Base-by-base conservation (phyloP, 2,888 invertebrate genomes). In the Chymomyza procnemis region DNA sequence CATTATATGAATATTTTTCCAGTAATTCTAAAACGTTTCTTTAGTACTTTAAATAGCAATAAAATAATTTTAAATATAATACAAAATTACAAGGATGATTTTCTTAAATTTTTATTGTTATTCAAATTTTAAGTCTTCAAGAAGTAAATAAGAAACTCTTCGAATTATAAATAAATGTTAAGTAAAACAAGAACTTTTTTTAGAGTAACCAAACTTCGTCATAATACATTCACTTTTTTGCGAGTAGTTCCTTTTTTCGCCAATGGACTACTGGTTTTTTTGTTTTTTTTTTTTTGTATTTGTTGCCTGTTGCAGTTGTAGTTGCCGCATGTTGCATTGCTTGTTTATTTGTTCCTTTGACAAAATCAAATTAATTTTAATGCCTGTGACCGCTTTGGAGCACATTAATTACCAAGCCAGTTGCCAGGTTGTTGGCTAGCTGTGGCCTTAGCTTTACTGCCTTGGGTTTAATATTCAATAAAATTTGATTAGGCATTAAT, bases 401-500 rank as follows among this genome's bases (percentile, higher is more conserved):
- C 71, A 69, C 78, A 78, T 78, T 78, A 78, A 78, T 78, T 78
- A 78, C 78, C 48, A 34, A 52, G 62, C 59, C 59, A 54, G 8
- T 9, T 16, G 55, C 26, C 26, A 26, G 1, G n/a, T n/a, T n/a
- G n/a, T 54, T 19, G 34, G n/a, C 16, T 6, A 21, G 9, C 52
- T 48, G 26, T 18, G 52, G 52, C 61, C 68, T 75, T 58, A 64
- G 67, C 61, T 61, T 73, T 71, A 74, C 46, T 41, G 73, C 55
- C 73, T n/a, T 86, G 87, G 21, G 86, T 81, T 86, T 82, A 82
- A 83, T 85, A 83, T 79, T 85, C 83, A 87, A 83, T 83, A 87
- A 87, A 87, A 87, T 82, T 83, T 87, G 80, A 83, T 79, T 87
- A 75, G 80, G 80, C 83, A 87, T 83, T 83, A 85, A 83, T 83